Percentiles rank a stretch among this genome's conserved stretches.
Conservation (phyloP, 1,140 invertebrate genomes). For the Caenorhabditis elegans region DNA sequence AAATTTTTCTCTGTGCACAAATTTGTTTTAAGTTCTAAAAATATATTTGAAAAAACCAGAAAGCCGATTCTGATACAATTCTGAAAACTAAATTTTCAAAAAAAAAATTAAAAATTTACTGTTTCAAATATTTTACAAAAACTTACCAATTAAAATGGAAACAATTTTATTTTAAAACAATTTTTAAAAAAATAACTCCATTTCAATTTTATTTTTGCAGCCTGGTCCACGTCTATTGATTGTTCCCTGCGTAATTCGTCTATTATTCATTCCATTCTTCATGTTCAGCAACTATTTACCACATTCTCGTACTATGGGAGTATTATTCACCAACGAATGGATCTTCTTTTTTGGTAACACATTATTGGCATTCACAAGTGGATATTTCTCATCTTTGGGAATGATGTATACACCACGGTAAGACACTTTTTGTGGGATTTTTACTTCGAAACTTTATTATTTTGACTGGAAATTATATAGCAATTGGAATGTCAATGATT, state of each 20-base stretch:
- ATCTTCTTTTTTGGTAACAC: slow-evolving; percentile 40
- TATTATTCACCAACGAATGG: slow-evolving; percentile 29
- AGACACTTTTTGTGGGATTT: background rate
- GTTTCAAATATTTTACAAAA: no score
- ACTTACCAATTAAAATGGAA: no score
- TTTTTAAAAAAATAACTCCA: no score
- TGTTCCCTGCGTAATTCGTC: slow-evolving; percentile 20
- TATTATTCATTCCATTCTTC: slow-evolving; percentile 42
- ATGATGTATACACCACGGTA: slow-evolving; percentile 43
- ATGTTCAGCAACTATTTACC: slow-evolving; percentile 32
- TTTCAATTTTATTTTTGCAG: slow-evolving; percentile 20
- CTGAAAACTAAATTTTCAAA: no score
- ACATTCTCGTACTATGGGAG: background rate
- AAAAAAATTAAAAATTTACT: no score
- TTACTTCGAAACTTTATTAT: no score
- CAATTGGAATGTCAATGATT: no score
- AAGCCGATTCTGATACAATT: no score
- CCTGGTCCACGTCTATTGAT: slow-evolving; percentile 19
- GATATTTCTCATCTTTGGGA: slow-evolving; percentile 34
- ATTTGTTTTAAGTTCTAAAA: no score
- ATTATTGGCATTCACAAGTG: slow-evolving; percentile 37
- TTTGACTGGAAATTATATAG: no score
- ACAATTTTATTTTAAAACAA: no score
- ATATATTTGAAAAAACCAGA: no score
- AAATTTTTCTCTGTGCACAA: background rate